A percentile compares a stretch with the other conserved stretches of the same genome.
Conservation (phyloP, 1,140 invertebrate species). For the Euwallacea similis region DNA sequence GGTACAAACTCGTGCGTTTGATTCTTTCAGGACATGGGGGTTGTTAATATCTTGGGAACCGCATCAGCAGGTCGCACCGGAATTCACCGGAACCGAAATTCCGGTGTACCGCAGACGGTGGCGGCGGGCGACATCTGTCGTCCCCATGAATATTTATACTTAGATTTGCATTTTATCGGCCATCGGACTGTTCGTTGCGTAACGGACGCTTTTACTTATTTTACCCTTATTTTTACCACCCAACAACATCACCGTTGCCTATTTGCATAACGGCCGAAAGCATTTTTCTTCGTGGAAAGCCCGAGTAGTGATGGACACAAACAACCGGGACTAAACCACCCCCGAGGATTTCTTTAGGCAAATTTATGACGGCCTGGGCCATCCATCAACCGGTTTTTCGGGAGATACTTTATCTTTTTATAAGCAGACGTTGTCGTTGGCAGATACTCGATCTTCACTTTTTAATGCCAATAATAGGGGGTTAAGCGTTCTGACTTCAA, state of each 20-base stretch:
- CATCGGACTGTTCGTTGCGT: constrained; percentile 37
- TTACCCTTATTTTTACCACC: neutral
- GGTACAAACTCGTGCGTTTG: too few relatives aligned
- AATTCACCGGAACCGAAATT: constrained; percentile 36
- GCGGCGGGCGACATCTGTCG: constrained; percentile 35
- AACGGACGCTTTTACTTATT: constrained; percentile 9
- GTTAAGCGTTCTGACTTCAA: constrained; percentile 18
- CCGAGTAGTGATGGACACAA: constrained; percentile 30
- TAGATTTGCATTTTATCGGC: constrained; percentile 40
- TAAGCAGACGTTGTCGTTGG: constrained; percentile 34
- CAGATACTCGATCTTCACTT: constrained; percentile 28
- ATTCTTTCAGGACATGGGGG: neutral
- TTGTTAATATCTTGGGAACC: constrained; percentile 16
- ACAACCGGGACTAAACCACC: constrained; percentile 33
- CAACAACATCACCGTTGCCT: constrained; percentile 1
- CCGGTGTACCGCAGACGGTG: constrained; percentile 33
- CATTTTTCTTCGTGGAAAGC: constrained; percentile 41
- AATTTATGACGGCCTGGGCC: constrained; percentile 42
- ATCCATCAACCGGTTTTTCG: constrained; percentile 40
- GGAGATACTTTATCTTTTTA: constrained; percentile 40
- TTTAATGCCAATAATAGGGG: constrained; percentile 37
- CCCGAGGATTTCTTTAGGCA: constrained; percentile 44
- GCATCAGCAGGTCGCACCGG: neutral
- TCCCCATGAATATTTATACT: constrained; percentile 38
- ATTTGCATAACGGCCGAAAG: constrained; percentile 34